Evolutionary conservation across 2,888 invertebrate genomes (phyloP).

Genomic region (Lasius platythorax): DNA sequence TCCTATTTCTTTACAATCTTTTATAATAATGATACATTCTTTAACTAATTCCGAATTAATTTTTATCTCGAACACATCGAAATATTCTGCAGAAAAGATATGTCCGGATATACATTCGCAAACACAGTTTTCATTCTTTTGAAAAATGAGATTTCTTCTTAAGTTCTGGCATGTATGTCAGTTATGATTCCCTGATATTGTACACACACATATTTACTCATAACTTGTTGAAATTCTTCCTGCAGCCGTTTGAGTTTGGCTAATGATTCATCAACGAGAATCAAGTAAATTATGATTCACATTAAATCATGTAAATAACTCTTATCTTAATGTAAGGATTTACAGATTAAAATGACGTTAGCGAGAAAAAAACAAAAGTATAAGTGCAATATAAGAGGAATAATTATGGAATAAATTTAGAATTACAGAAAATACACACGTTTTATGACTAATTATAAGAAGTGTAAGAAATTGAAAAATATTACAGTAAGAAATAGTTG

Average conservation of each 20-base stretch:
- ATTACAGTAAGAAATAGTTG: neutral
- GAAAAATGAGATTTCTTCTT: neutral
- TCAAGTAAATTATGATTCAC: conserved; percentile 17
- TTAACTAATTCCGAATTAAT: neutral
- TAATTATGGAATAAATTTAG: neutral
- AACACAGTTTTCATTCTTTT: neutral
- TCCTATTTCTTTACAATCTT: neutral
- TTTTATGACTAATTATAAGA: neutral
- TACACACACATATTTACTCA: neutral
- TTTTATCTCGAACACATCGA: neutral
- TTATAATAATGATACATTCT: neutral
- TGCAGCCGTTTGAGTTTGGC: neutral
- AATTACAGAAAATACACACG: neutral
- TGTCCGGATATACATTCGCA: neutral
- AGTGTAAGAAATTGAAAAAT: neutral
- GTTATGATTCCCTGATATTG: neutral
- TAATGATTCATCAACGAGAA: conserved; percentile 13
- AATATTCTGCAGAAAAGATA: neutral
- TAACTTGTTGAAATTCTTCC: neutral
- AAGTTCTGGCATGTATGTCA: neutral
- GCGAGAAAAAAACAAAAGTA: neutral
- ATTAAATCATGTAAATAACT: conserved; percentile 11
- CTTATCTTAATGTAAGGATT: conserved; percentile 16
- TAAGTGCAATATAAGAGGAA: neutral
- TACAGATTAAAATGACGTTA: conserved; percentile 6